phyloP scores from a whole-genome alignment of 1,140 invertebrate genomes.

The Nasonia vitripennis region DNA sequence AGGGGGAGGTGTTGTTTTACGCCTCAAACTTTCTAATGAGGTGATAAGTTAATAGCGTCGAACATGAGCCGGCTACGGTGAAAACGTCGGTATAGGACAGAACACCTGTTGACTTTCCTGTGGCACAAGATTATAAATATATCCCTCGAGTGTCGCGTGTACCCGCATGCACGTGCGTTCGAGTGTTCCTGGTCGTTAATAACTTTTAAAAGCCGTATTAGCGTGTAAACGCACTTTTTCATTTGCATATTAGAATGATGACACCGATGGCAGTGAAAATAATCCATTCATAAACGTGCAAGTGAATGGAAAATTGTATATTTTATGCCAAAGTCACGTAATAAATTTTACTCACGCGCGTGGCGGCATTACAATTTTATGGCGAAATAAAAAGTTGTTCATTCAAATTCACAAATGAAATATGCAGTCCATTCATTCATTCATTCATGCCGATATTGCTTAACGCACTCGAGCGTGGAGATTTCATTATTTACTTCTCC shows the following conservation, averaged over 20 bases:
- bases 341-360: background rate
- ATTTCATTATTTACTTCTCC: background rate
- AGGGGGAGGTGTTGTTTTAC: background rate
- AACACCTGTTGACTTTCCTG: background rate
- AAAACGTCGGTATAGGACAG: background rate
- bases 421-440: background rate
- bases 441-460: background rate
- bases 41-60: background rate
- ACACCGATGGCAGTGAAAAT: background rate
- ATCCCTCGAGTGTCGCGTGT: background rate
- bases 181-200: background rate
- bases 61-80: background rate
- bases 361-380: background rate
- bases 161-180: background rate
- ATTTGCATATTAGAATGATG: background rate
- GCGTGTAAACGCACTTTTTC: background rate
- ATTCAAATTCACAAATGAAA: constrained; percentile 1
- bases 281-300: too few species aligned
- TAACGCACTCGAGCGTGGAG: background rate
- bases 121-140: too few species aligned
- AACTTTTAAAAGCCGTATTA: background rate
- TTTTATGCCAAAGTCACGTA: background rate
- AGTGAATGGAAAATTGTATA: background rate
- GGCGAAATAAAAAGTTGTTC: background rate
- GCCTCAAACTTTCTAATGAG: background rate